Evolutionary conservation across 2,888 invertebrate genomes (phyloP), one percentile per base, ranked within the genome.

Genomic region (Plemyria rubiginata): DNA sequence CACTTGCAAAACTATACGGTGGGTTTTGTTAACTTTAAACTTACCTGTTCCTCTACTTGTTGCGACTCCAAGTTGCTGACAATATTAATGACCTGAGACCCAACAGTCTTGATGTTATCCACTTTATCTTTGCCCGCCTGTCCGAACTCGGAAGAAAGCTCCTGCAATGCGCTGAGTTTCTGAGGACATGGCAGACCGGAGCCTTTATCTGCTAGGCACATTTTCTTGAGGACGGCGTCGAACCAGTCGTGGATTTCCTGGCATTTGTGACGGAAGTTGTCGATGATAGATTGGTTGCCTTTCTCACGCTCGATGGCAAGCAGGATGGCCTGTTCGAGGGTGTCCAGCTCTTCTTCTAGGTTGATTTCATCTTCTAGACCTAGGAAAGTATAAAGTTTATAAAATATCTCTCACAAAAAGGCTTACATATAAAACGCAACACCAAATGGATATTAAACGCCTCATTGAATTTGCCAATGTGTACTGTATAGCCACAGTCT

Each of bases 21-120:
- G 32, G 32, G 32, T 32, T 32, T 32, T 8, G 32, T 32, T 5
- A 32, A 32, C 32, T 32, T 8, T 51, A 11, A 46, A 81, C 84
- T 81, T 81, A 94, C 94, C 86, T 97, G 97, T 82, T 98, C 98
- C 81, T 98, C 97, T 1, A 98, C 96, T 90, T 98, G 98, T 80
- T 98, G 97, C 0, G 96, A 96, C 80, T 98, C 98, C 69, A 98
- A 90, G 83, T 97, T 97, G 82, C 96, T 97, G 11, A 97, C 96
- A 29, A 96, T 95, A 67, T 96, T 96, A 62, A 95, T 95, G 7
- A 97, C 96, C 81, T 95, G 94, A 0, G 94, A 92, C 0, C 96
- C 96, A 53, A 96, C 93, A 49, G 92, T 83, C 80, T 96, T 96
- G 0, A 97, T 94, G 65, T 95, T 94, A 45, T 95, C 95, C 22